Base-by-base conservation (phyloP, 2,888 invertebrate species). In the Fragum whitleyi region DNA sequence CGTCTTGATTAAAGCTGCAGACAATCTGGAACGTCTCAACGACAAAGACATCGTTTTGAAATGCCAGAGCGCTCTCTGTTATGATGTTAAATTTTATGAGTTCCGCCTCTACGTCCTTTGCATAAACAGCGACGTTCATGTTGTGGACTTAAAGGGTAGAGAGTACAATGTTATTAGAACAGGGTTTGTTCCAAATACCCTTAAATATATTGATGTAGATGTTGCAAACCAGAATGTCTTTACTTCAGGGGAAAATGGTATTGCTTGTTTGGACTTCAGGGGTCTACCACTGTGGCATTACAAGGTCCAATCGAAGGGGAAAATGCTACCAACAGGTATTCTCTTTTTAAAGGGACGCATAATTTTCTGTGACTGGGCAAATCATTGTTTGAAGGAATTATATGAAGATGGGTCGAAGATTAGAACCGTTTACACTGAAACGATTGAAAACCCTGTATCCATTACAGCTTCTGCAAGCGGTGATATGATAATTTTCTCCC, bases 301-400 rank as follows among this genome's bases (percentile, higher is more conserved):
- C 67, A 76, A 67, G 47, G 26, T 70, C n/a, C 67, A 39, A 23
- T 62, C 62, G 9, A 83, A 79, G 29, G 61, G 77, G 6, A 73
- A 73, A 39, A 47, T 83, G n/a, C 51, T 70, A n/a, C 70, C 73
- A 2, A 83, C 79, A 2, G 83, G 83, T 21, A 59, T 83, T 16
- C 28, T 76, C 3, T 16, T 77, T 16, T 55, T 32, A n/a, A 76
- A 77, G 16, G 79, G 74, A 14, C 29, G 42, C 2, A 47, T 83
- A 7, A n/a, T 83, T 7, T 73, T 83, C 21, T 77, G 76, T 55
- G 83, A 83, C 23, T 83, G 79, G 83, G 79, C 73, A 19, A 83
- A 79, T 26, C 62, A 70, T 23, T 59, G 73, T 28, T 29, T 83
- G 11, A 71, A 73, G 3, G 76, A 83, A 53, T 62, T 83, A 5